Base-by-base conservation (phyloP, 1,140 invertebrate genomes). In the Drosophila seguyi region DNA sequence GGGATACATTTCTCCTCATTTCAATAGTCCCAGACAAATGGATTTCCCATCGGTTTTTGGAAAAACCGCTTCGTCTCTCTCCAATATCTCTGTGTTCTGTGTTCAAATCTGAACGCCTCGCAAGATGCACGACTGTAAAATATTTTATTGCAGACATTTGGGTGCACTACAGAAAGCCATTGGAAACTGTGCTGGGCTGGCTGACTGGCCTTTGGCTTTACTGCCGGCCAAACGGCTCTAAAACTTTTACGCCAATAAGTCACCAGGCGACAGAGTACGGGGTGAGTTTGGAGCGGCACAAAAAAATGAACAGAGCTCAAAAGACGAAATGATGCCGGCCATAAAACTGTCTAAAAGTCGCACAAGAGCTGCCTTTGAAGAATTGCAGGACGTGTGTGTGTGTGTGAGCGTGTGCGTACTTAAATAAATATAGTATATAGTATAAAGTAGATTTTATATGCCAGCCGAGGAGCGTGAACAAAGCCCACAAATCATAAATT, bases 401-500 rank as follows among this genome's bases (percentile, higher is more conserved):
- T 27, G 25, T 50, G 60, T 47, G 27, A 44, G 57, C 18, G 6
- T 27, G n/a, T 4, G 31, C n/a, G 38, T 53, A 67, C 62, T 69
- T 68, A 67, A 67, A 68, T 45, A 67, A 67, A 69, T 55, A 18
- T 39, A 61, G 27, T 29, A 18, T 50, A 27, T n/a, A n/a, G 31
- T 25, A 45, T 7, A 25, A 14, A 8, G 44, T 25, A 47, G 1
- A 25, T 25, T 47, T 47, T 47, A 22, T 34, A 22, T 55, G 38
- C 36, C 22, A 3, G 48, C 42, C 14, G n/a, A 22, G 45, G 27
- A 34, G 66, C 66, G 66, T 69, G 66, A 67, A 69, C 61, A 55
- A 45, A 67, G 66, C 60, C 61, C 57, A 61, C 76, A 84, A 84
- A 84, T 84, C 81, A 84, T 84, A 83, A 71, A 67, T 45, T 84